phyloP scores from a whole-genome alignment of 2,888 invertebrate genomes.

The Gymnosoma rotundatum region DNA sequence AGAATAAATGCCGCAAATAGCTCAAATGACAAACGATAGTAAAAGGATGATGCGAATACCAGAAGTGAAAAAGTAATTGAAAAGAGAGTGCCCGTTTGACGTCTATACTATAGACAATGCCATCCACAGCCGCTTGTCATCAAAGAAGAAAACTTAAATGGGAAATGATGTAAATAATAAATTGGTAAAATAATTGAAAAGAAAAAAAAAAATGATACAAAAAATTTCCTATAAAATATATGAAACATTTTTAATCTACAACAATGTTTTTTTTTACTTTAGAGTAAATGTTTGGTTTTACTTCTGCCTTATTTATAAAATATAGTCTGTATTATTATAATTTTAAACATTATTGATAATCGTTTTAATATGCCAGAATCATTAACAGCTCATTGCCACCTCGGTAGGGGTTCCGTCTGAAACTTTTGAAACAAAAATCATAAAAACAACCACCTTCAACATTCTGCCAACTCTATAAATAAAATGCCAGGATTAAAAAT shows the following conservation, averaged over 20 bases:
- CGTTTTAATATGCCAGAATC: slow-evolving; percentile 46
- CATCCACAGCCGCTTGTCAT: slow-evolving; percentile 30
- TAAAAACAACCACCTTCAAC: slow-evolving; percentile 55
- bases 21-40: neutral
- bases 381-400: slow-evolving; percentile 81
- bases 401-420: slow-evolving; percentile 77
- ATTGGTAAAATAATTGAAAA: slow-evolving; percentile 2
- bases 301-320: no score
- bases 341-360: neutral
- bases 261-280: neutral
- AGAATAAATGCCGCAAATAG: slow-evolving; percentile 38
- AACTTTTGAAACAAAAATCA: neutral
- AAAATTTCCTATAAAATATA: neutral
- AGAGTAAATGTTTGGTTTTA: no score
- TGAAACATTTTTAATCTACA: neutral
- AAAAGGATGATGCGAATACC: neutral
- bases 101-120: slow-evolving; percentile 5
- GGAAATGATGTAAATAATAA: slow-evolving; percentile 30
- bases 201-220: neutral
- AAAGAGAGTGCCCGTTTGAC: neutral
- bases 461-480: slow-evolving; percentile 17
- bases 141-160: slow-evolving; percentile 34
- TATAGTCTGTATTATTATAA: neutral
- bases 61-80: neutral
- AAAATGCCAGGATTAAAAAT: neutral